These are phyloP conservation scores for Oeneis ivallda DNA, from an alignment of 2,888 invertebrate genomes.

Conservation along the genomic window DNA sequence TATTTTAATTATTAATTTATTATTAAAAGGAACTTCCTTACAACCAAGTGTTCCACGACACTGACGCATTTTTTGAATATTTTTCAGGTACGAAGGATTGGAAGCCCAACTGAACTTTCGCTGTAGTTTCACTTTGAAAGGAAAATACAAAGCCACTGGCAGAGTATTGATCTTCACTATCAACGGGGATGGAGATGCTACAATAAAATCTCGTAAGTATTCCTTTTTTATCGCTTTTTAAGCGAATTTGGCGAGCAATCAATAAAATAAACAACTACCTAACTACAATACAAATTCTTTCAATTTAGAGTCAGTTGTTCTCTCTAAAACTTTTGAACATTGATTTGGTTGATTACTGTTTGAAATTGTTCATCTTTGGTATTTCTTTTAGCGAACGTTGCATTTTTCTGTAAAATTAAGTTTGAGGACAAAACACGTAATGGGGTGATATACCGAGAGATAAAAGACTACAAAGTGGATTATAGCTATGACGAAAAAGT, in stretches of 20 bases:
- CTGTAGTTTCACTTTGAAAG: constrained; percentile 58
- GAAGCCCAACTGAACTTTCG: constrained; percentile 49
- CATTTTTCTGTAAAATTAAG: constrained; percentile 46
- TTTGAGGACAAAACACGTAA: constrained; percentile 55
- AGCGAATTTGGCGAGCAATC: background rate
- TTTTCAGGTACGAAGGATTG: constrained; percentile 49
- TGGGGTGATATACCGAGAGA: constrained; percentile 55
- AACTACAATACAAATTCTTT: too few species aligned
- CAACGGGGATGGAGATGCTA: constrained; percentile 65
- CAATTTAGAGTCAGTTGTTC: too few species aligned
- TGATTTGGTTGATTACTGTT: background rate
- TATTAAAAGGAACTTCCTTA: too few species aligned
- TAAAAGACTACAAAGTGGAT: constrained; percentile 49
- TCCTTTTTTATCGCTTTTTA: background rate
- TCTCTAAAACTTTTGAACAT: background rate
- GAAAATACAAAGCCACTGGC: constrained; percentile 61
- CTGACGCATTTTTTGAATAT: too few species aligned
- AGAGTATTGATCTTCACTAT: constrained; percentile 57
- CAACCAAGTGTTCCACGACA: too few species aligned
- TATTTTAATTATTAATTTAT: too few species aligned
- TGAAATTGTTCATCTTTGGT: constrained; percentile 7
- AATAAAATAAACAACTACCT: background rate
- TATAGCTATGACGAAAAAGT: constrained; percentile 55
- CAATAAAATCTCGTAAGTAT: constrained; percentile 49
- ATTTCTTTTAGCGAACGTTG: constrained; percentile 53